A percentile compares a stretch with the other conserved stretches of the same genome.
These are phyloP conservation scores for Helobdella robusta DNA, from an alignment of 2,888 invertebrate genomes.

Conservation along the genomic window DNA sequence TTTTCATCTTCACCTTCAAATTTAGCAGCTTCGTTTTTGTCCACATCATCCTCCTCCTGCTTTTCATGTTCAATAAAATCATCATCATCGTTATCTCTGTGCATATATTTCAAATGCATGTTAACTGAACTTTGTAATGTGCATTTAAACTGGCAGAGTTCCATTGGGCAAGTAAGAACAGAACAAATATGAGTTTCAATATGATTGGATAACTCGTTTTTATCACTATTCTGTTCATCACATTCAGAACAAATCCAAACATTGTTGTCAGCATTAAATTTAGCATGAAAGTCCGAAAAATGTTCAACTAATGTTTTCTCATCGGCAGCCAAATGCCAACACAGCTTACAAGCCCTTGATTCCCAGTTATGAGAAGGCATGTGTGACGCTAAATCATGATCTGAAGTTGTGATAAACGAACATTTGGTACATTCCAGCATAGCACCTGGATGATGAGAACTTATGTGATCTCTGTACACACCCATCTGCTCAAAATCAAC, in stretches of 20 bases:
- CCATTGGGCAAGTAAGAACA: neutral
- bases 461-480: conserved; percentile 28
- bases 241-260: conserved; percentile 15
- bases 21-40: neutral
- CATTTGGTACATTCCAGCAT: conserved; percentile 29
- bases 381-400: conserved; percentile 21
- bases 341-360: conserved; percentile 22
- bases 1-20: neutral
- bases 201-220: neutral
- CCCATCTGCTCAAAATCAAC: conserved; percentile 20
- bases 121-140: conserved; percentile 4
- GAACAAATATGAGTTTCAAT: conserved; percentile 8
- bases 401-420: conserved; percentile 21
- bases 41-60: neutral
- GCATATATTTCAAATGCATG: conserved; percentile 19
- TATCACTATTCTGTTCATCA: neutral
- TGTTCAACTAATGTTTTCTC: conserved; percentile 7
- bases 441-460: conserved; percentile 22
- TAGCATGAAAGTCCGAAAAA: conserved; percentile 12
- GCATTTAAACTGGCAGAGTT: conserved; percentile 8
- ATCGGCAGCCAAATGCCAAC: conserved; percentile 18
- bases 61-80: neutral
- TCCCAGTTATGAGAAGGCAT: conserved; percentile 27
- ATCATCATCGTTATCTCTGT: neutral
- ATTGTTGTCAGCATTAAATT: neutral